Percentiles rank a stretch among this genome's conserved stretches.
Conservation (phyloP, 2,888 invertebrate species). For the Melikaiella ostensackeni region DNA sequence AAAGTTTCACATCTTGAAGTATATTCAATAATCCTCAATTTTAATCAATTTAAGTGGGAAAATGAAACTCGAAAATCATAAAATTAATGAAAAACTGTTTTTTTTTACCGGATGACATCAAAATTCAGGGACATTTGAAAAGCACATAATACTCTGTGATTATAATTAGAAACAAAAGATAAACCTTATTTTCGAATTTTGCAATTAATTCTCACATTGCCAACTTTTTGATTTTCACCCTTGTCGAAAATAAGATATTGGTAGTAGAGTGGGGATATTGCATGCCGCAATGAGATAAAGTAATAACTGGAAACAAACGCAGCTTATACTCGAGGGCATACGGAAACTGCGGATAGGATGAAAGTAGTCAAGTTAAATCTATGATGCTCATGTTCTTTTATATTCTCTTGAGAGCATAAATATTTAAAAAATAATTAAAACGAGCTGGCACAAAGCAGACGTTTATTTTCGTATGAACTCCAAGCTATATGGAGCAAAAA, state of each 20-base stretch:
- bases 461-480: not conserved
- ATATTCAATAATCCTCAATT: too few species aligned
- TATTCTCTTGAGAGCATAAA: conserved; percentile 17
- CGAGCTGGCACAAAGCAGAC: conserved; percentile 17
- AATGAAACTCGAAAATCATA: too few species aligned
- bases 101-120: too few species aligned
- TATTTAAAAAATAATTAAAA: conserved; percentile 37
- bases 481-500: conserved; percentile 4
- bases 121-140: too few species aligned
- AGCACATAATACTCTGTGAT: too few species aligned
- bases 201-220: too few species aligned
- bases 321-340: not conserved
- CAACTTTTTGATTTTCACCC: too few species aligned
- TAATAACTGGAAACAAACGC: conserved; percentile 12
- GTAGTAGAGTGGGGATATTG: not conserved
- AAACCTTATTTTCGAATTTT: too few species aligned
- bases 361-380: conserved; percentile 21
- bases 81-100: too few species aligned
- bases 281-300: conserved; percentile 1
- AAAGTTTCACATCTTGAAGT: too few species aligned
- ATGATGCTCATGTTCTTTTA: conserved; percentile 32
- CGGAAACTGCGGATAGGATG: not conserved
- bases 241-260: not conserved
- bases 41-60: too few species aligned
- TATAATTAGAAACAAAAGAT: too few species aligned